A percentile compares a stretch with the other conserved stretches of the same genome.
Evolutionary conservation across 2,797 vertebrate genomes (phyloP).

Genomic region (Danio albolineatus): DNA sequence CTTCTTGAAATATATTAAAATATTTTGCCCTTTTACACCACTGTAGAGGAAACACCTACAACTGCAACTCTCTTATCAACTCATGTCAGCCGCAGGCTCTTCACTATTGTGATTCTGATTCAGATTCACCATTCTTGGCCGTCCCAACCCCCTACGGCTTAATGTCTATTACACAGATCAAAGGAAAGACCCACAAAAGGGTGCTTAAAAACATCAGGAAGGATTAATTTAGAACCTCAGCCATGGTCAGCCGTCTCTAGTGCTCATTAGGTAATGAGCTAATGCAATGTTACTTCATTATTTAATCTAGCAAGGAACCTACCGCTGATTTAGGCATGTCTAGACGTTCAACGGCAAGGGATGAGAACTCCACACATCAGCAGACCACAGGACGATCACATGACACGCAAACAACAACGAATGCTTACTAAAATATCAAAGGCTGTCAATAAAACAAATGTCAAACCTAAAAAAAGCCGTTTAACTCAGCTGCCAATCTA

Average conservation of each 20-base stretch:
- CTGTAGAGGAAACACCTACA: no score
- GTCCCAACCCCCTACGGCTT: constrained; percentile 54
- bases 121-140: constrained; percentile 1
- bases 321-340: constrained; percentile 42
- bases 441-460: neutral
- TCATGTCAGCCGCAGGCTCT: neutral
- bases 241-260: constrained; percentile 56
- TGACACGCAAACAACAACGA: neutral
- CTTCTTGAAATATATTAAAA: no score
- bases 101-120: constrained; percentile 4
- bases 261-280: constrained; percentile 38
- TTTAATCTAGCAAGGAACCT: constrained; percentile 50
- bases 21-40: no score
- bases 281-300: constrained; percentile 67
- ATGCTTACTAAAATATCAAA: no score
- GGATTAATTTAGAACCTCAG: constrained; percentile 71
- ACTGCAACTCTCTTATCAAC: neutral
- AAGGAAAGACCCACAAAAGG: constrained; percentile 71
- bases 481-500: neutral
- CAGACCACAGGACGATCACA: neutral
- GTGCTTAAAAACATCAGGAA: constrained; percentile 75
- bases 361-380: neutral
- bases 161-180: constrained; percentile 74
- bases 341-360: constrained; percentile 9
- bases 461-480: neutral